Conservation (phyloP, 2,797 vertebrate species). For the Sphenopsis melanotis region DNA sequence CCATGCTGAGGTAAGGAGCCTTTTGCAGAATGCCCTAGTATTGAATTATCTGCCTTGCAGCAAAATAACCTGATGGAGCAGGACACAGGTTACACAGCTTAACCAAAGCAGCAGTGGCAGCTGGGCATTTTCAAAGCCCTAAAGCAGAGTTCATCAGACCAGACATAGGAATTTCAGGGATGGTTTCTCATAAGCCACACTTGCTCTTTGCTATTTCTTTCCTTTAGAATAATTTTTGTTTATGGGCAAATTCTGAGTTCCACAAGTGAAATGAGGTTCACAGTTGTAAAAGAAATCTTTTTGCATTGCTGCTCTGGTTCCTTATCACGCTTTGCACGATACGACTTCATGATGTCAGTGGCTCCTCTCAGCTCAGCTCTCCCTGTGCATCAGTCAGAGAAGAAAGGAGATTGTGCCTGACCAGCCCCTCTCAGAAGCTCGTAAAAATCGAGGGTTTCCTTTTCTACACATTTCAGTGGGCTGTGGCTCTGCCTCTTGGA, state of each 20-base stretch:
- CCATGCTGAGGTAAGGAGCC: neutral
- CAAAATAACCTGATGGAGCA: neutral
- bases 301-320: neutral
- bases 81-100: neutral
- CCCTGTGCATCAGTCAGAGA: neutral
- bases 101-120: neutral
- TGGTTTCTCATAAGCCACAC: neutral
- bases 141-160: neutral
- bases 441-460: neutral
- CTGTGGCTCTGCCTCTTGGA: neutral
- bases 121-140: neutral
- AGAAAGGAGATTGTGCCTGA: neutral
- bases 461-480: neutral
- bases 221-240: neutral
- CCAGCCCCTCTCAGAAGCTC: neutral
- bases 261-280: neutral
- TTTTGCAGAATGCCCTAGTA: neutral
- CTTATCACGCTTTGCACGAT: neutral
- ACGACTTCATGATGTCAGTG: fast-evolving
- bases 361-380: neutral
- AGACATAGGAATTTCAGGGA: fast-evolving
- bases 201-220: neutral
- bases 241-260: neutral
- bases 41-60: neutral
- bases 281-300: neutral